Evolutionary conservation across 2,888 invertebrate genomes (phyloP).

Genomic region (Diaphora mendica): DNA sequence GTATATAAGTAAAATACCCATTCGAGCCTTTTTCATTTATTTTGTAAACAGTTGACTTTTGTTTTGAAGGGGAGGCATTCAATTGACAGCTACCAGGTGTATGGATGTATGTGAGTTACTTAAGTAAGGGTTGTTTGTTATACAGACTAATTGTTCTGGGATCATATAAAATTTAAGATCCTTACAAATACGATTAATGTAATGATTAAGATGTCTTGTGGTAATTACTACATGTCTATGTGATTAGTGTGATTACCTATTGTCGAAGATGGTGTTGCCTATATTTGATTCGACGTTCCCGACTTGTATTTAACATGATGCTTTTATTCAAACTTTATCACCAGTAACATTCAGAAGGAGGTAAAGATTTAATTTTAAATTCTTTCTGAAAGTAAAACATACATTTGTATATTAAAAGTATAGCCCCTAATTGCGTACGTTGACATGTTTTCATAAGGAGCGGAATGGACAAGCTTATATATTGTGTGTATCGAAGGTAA

Average conservation of each 20-base stretch:
- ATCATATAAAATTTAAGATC: neutral
- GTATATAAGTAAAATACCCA: slow-evolving; percentile 37
- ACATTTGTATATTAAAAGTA: slow-evolving; percentile 2
- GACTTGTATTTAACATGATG: too few species aligned
- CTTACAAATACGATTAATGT: neutral
- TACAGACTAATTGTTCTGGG: neutral
- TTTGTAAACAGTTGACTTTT: neutral
- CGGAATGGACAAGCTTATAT: slow-evolving; percentile 37
- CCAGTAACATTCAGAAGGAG: neutral
- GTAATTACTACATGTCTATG: neutral
- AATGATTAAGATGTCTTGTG: neutral
- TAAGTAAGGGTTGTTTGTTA: neutral
- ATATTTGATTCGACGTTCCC: too few species aligned
- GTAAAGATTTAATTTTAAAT: neutral
- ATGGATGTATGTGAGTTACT: neutral
- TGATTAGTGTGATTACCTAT: too few species aligned
- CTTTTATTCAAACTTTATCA: too few species aligned
- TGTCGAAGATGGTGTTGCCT: too few species aligned
- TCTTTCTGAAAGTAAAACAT: slow-evolving; percentile 1
- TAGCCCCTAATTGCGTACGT: slow-evolving; percentile 10
- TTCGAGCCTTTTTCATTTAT: slow-evolving; percentile 9
- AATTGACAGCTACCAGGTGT: neutral
- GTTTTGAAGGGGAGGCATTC: neutral
- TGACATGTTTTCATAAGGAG: slow-evolving; percentile 29
- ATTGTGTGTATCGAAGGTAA: slow-evolving; percentile 31